Conservation (phyloP, 2,113 vertebrate species). For the Rhodinocichla rosea region DNA sequence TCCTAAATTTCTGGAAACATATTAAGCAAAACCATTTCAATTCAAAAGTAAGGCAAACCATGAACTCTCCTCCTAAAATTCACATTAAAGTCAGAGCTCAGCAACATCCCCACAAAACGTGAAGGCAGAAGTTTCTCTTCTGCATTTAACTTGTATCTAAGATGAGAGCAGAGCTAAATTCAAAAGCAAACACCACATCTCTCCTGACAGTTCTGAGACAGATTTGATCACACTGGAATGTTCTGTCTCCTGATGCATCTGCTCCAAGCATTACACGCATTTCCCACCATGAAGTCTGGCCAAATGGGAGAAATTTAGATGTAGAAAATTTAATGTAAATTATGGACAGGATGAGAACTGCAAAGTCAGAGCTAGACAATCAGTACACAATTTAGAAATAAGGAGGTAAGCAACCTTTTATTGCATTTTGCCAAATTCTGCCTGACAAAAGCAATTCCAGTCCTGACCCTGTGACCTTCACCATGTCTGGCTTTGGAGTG, state of each 20-base stretch:
- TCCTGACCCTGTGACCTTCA: neutral
- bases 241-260: neutral
- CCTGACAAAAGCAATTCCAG: neutral
- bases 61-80: neutral
- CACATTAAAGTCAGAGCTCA: neutral
- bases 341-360: neutral
- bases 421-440: neutral
- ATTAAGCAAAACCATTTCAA: neutral
- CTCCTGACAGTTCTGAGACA: neutral
- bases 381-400: neutral
- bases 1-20: neutral
- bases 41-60: neutral
- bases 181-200: neutral
- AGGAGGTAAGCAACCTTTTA: neutral
- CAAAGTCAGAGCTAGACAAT: neutral
- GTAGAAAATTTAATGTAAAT: neutral
- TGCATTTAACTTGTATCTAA: neutral
- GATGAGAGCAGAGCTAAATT: neutral
- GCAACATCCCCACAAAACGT: neutral
- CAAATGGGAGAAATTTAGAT: neutral
- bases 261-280: neutral
- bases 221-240: neutral
- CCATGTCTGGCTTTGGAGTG: neutral
- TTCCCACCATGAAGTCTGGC: neutral
- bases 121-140: neutral